Conservation (phyloP, 2,113 vertebrate genomes). For the Peromyscus leucopus region DNA sequence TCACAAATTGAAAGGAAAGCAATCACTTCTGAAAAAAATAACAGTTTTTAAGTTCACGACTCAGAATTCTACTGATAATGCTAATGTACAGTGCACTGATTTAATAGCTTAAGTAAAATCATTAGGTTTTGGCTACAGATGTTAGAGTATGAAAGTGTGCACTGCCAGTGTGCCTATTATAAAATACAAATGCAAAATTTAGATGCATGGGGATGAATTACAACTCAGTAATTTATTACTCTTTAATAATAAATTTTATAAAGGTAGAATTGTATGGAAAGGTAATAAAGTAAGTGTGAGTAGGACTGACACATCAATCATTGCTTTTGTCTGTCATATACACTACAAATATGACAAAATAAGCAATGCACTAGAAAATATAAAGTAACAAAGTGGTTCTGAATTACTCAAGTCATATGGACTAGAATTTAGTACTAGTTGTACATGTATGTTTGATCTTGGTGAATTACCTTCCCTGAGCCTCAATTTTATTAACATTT, state of each 20-base stretch:
- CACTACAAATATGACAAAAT: neutral
- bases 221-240: conserved; percentile 38
- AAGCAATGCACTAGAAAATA: neutral
- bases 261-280: neutral
- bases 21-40: neutral
- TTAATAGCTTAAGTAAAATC: conserved; percentile 50
- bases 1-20: conserved; percentile 16
- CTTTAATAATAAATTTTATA: conserved; percentile 33
- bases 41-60: neutral
- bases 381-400: neutral
- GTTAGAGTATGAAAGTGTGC: neutral
- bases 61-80: conserved; percentile 34
- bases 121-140: neutral
- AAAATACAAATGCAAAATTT: conserved; percentile 5
- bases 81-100: conserved; percentile 3
- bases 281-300: neutral
- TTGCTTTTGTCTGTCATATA: neutral
- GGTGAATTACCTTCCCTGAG: neutral
- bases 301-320: conserved; percentile 4
- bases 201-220: neutral
- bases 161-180: neutral
- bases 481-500: neutral
- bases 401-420: neutral
- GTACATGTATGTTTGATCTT: neutral
- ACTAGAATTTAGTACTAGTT: conserved; percentile 24